Percentiles rank a stretch among this genome's conserved stretches.
These are phyloP conservation scores for Catharus fuscescens DNA, from an alignment of 2,113 vertebrate species.

Conservation along the genomic window DNA sequence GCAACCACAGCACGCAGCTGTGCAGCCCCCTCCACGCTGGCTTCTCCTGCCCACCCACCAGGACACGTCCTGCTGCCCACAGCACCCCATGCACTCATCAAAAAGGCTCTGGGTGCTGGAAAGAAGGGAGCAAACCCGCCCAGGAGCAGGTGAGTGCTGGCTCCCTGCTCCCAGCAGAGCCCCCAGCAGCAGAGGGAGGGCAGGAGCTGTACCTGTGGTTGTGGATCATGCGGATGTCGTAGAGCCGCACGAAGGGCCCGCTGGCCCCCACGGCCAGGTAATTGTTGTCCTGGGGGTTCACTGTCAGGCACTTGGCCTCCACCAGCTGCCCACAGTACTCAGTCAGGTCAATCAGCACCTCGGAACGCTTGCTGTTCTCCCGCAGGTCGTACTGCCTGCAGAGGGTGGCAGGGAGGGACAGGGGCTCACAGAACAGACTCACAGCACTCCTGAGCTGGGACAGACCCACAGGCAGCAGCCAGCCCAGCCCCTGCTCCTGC, in stretches of 20 bases:
- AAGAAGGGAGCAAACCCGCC: neutral
- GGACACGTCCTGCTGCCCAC: neutral
- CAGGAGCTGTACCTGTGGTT: conserved; percentile 85
- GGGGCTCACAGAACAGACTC: neutral
- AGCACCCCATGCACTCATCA: fast-evolving
- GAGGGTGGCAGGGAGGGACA: neutral
- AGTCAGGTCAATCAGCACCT: conserved; percentile 94
- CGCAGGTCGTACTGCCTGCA: conserved; percentile 94
- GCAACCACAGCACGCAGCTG: neutral
- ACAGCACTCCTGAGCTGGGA: neutral
- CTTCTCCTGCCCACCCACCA: neutral
- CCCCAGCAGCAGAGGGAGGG: no score
- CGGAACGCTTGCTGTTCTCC: conserved; percentile 94
- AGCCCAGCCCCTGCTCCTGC: neutral
- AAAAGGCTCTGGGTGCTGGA: neutral
- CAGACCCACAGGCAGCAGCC: neutral
- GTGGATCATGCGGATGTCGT: conserved; percentile 98
- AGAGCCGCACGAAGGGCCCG: conserved; percentile 95
- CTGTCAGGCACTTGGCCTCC: conserved; percentile 95
- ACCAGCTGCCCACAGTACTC: conserved; percentile 97
- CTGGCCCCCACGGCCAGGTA: conserved; percentile 95
- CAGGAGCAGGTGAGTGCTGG: fast-evolving
- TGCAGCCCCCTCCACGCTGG: no score
- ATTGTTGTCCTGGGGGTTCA: conserved; percentile 97
- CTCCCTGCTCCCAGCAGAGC: neutral